Evolutionary conservation across 2,113 vertebrate species (phyloP), one percentile per base, ranked within the genome.

Genomic region (Myxocyprinus asiaticus): DNA sequence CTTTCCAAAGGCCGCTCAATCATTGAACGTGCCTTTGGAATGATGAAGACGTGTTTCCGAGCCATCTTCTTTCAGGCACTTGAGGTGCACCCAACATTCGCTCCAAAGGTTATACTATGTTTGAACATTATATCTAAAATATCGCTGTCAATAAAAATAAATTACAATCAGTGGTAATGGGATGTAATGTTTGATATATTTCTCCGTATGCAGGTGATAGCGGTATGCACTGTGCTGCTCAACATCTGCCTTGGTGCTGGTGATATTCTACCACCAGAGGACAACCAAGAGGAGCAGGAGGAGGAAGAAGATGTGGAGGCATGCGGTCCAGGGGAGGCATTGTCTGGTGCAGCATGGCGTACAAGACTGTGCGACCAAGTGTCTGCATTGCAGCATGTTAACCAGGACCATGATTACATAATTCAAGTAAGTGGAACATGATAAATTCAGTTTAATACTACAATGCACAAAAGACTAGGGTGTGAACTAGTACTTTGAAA

Each of bases 11-110:
- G 17, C n/a, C 22, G 12, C 9, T 70, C 42, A 17, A 61, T 61
- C n/a, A 79, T 15, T n/a, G 67, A 70, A 42, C 10, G 42, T 73
- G 68, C 61, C 12, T 74, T 66, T n/a, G 43, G 68, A 7, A 80
- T 11, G 47, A 69, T 80, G 50, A 80, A 56, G 48, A 74, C 33
- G n/a, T n/a, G 51, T n/a, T 74, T 65, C 42, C 9, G 11, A 66
- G 22, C 22, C 22, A 33, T 80, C 61, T 80, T 73, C 70, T 33
- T 79, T 17, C 61, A 56, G 12, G 63, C 76, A 8, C 51, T 53
- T 8, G 50, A 53, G 50, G 43, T 79, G 59, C 53, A 78, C 53
- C 66, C 56, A 8, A 50, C 51, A 15, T 78, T 78, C 58, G 42
- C 68, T 7, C 76, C 55, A 47, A 12, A 69, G 1, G 53, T 33